Percentiles rank a stretch among this genome's conserved stretches.
These are phyloP conservation scores for Vulpes vulpes DNA, from an alignment of 2,113 vertebrate species.

Conservation along the genomic window DNA sequence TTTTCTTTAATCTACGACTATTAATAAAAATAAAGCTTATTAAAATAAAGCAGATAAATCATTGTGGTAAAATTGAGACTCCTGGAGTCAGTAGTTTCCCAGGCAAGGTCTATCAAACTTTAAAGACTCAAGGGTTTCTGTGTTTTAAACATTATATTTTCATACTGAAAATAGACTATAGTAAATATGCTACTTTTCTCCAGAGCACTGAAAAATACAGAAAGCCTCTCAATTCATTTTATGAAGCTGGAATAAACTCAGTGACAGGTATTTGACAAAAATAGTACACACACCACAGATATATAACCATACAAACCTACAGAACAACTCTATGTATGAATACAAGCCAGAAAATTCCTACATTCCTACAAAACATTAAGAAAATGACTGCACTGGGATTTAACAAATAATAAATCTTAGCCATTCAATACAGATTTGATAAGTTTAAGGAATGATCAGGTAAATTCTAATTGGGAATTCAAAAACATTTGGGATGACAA, in stretches of 20 bases:
- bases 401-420: neutral
- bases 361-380: neutral
- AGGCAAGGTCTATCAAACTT: neutral
- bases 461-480: neutral
- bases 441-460: neutral
- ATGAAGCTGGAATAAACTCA: neutral
- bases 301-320: neutral
- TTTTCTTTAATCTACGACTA: neutral
- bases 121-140: neutral
- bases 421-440: neutral
- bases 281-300: neutral
- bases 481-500: neutral
- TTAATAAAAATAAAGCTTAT: constrained; percentile 32
- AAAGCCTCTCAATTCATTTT: neutral
- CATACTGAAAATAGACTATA: neutral
- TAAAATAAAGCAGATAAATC: neutral
- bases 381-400: neutral
- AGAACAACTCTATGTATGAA: neutral
- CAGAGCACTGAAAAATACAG: neutral
- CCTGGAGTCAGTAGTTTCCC: neutral
- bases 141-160: neutral
- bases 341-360: neutral
- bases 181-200: neutral
- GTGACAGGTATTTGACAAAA: neutral
- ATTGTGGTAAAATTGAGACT: neutral